phyloP scores from a whole-genome alignment of 2,888 invertebrate species.

The Leistus spinibarbis region DNA sequence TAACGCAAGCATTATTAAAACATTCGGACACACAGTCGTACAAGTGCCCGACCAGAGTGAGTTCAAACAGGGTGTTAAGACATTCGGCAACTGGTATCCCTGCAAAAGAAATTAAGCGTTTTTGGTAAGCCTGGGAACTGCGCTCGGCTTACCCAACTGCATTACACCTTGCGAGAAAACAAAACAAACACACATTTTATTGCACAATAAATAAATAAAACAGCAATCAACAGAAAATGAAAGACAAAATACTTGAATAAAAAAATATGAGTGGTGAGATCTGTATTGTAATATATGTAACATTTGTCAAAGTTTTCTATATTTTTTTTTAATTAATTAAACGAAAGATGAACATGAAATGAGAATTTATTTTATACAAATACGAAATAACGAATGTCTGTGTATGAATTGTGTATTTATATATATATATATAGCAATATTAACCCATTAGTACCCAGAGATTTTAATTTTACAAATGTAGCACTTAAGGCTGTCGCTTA shows the following conservation, averaged over 20 bases:
- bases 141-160: constrained; percentile 21
- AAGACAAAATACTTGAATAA: constrained; percentile 28
- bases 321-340: constrained; percentile 10
- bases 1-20: constrained; percentile 1
- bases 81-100: constrained; percentile 28
- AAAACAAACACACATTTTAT: constrained; percentile 29
- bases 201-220: constrained; percentile 3
- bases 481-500: too few species aligned
- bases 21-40: constrained; percentile 10
- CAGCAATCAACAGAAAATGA: constrained; percentile 15
- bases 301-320: constrained; percentile 10
- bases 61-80: constrained; percentile 28
- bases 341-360: constrained; percentile 1
- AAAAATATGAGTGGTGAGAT: constrained; percentile 21
- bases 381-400: not conserved
- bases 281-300: constrained; percentile 10
- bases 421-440: not conserved
- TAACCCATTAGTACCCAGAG: not conserved
- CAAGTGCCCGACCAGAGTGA: constrained; percentile 28
- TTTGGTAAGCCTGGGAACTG: constrained; percentile 33
- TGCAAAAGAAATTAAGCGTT: constrained; percentile 29
- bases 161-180: constrained; percentile 32
- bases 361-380: constrained; percentile 3
- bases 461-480: not conserved
- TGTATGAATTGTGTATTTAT: not conserved